Evolutionary conservation across 2,797 vertebrate species (phyloP).

Genomic region (Glyptemys insculpta): DNA sequence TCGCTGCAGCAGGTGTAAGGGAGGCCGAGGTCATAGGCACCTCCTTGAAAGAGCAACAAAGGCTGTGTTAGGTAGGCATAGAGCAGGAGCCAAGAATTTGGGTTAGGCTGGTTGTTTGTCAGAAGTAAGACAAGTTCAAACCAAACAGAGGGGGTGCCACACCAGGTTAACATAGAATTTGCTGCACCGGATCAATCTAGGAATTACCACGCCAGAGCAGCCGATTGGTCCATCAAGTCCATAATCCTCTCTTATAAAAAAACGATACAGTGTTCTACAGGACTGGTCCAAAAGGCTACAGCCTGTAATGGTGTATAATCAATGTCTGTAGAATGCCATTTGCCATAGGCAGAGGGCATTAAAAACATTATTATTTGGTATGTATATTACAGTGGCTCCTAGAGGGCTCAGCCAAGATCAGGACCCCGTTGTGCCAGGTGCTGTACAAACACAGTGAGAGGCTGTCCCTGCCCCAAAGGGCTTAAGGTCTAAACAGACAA

Average conservation of each 20-base stretch:
- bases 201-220: neutral
- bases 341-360: neutral
- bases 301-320: neutral
- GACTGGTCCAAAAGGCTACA: neutral
- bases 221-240: neutral
- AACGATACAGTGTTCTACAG: neutral
- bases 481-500: neutral
- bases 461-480: neutral
- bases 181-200: neutral
- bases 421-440: neutral
- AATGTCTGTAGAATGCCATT: neutral
- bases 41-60: constrained; percentile 36
- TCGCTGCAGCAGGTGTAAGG: neutral
- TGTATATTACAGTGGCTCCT: neutral
- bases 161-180: neutral
- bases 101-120: neutral
- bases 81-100: neutral
- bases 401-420: neutral
- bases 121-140: neutral
- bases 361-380: neutral
- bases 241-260: neutral
- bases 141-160: neutral
- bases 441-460: neutral
- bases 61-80: neutral
- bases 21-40: neutral